Conservation (phyloP, 2,888 invertebrate species). For the Xestia rhomboidea region DNA sequence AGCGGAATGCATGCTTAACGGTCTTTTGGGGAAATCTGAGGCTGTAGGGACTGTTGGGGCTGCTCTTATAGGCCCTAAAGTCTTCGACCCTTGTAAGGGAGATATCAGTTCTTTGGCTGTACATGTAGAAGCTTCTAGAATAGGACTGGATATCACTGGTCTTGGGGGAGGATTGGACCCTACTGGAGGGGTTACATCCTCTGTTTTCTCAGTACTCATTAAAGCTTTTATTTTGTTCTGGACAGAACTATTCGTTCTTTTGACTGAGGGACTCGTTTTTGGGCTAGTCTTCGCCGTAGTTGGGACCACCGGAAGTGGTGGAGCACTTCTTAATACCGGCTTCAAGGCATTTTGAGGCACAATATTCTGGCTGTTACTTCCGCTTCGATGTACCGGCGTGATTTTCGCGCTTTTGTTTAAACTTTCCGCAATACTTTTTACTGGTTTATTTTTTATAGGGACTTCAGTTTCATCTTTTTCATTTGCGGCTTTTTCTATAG, state of each 20-base stretch:
- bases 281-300: conserved; percentile 79
- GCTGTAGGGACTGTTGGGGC: conserved; percentile 90
- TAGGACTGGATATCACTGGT: conserved; percentile 95
- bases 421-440: conserved; percentile 63
- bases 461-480: conserved; percentile 62
- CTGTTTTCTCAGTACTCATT: conserved; percentile 84
- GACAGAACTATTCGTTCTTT: conserved; percentile 84
- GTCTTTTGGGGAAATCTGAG: conserved; percentile 86
- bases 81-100: conserved; percentile 91
- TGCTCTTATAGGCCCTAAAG: conserved; percentile 91
- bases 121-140: conserved; percentile 95
- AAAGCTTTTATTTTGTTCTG: conserved; percentile 87
- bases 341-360: conserved; percentile 81
- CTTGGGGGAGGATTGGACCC: conserved; percentile 92
- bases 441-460: conserved; percentile 58
- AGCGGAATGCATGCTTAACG: conserved; percentile 87
- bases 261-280: conserved; percentile 83
- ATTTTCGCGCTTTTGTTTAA: conserved; percentile 90
- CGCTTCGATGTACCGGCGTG: conserved; percentile 86
- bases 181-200: conserved; percentile 75
- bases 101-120: conserved; percentile 94
- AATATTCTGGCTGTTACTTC: conserved; percentile 83
- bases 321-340: conserved; percentile 90
- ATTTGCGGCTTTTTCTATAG: conserved; percentile 87
- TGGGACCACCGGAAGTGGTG: conserved; percentile 92